Conservation (phyloP, 2,113 vertebrate species). For the Dascyllus trimaculatus region DNA sequence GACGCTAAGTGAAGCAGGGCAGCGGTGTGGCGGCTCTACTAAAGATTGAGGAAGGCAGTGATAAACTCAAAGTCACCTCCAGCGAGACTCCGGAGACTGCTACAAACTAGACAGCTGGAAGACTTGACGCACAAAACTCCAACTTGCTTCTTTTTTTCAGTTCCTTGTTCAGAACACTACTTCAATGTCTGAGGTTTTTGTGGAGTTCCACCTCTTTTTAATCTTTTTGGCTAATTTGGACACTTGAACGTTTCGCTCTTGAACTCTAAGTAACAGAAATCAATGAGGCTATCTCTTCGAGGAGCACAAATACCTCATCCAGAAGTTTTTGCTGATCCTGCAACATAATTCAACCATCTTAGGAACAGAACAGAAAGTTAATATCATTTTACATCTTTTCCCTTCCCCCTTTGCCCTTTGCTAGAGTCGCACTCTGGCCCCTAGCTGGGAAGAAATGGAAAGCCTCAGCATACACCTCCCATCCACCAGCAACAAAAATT, state of each 20-base stretch:
- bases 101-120: slow-evolving; percentile 38
- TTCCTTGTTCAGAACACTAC: slow-evolving; percentile 52
- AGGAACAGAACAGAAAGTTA: slow-evolving; percentile 48
- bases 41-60: slow-evolving; percentile 45
- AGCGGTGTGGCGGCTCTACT: slow-evolving; percentile 45
- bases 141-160: slow-evolving; percentile 23
- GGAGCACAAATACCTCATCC: slow-evolving; percentile 77
- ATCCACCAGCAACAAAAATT: slow-evolving; percentile 66
- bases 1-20: slow-evolving; percentile 45
- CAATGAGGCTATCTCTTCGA: slow-evolving; percentile 77
- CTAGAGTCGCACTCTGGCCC: slow-evolving; percentile 72
- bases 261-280: slow-evolving; percentile 60
- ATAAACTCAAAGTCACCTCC: slow-evolving; percentile 57
- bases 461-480: slow-evolving; percentile 76
- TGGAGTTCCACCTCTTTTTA: slow-evolving; percentile 83
- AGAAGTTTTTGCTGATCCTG: slow-evolving; percentile 74
- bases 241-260: slow-evolving; percentile 75
- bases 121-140: slow-evolving; percentile 22
- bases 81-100: slow-evolving; percentile 24
- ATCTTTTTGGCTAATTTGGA: slow-evolving; percentile 82
- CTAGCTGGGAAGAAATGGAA: slow-evolving; percentile 80
- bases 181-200: slow-evolving; percentile 83
- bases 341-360: slow-evolving; percentile 66
- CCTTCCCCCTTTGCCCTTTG: slow-evolving; percentile 62
- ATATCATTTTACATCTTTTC: slow-evolving; percentile 41